phyloP scores from a whole-genome alignment of 2,888 invertebrate species.

The Globia sparganii region DNA sequence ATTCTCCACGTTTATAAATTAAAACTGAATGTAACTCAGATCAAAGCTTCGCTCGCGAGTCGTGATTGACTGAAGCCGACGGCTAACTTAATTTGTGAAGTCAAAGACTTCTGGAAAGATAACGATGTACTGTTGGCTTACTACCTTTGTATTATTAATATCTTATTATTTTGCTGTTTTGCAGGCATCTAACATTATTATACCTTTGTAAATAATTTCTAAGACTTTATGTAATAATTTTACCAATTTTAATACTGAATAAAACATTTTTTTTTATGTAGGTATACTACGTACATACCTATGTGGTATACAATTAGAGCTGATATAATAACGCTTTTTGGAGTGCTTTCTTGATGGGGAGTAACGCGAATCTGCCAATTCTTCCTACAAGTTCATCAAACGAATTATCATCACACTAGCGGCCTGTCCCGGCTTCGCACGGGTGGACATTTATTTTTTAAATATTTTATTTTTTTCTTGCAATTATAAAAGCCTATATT shows the following conservation, averaged over 20 bases:
- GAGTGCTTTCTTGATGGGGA: neutral
- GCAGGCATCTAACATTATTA: too few relatives aligned
- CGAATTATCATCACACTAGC: neutral
- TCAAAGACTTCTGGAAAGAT: conserved; percentile 11
- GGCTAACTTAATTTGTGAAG: conserved; percentile 31
- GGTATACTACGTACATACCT: neutral
- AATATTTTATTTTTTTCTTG: too few relatives aligned
- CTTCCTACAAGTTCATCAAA: neutral
- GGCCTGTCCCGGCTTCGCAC: too few relatives aligned
- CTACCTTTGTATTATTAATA: neutral
- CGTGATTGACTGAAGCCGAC: conserved; percentile 33
- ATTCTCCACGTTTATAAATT: conserved; percentile 18
- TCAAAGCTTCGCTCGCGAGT: conserved; percentile 35
- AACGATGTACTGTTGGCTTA: neutral
- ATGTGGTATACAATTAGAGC: neutral
- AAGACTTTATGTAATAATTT: too few relatives aligned
- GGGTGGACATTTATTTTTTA: too few relatives aligned
- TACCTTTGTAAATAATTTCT: too few relatives aligned
- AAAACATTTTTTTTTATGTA: too few relatives aligned
- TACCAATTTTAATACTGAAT: too few relatives aligned
- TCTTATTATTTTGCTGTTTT: neutral
- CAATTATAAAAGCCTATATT: too few relatives aligned
- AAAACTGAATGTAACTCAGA: conserved; percentile 40
- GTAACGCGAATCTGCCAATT: neutral
- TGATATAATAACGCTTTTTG: neutral